A percentile compares a stretch with the other conserved stretches of the same genome.
Evolutionary conservation across 2,888 invertebrate species (phyloP).

Genomic region (Pristionchus entomophagus): DNA sequence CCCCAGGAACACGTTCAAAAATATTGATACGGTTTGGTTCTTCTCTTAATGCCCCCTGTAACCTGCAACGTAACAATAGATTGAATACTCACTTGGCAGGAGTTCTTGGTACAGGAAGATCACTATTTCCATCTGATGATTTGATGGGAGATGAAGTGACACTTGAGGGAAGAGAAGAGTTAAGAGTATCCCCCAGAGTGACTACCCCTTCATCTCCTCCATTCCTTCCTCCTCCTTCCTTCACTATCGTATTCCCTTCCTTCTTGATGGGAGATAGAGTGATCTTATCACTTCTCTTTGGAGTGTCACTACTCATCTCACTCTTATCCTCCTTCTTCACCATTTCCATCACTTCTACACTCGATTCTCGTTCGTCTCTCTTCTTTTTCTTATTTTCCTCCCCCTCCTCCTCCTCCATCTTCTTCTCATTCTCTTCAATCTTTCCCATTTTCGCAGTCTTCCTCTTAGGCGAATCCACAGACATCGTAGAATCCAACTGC

Average conservation of each 20-base stretch:
- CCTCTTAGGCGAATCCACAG: neutral
- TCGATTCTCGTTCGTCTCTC: neutral
- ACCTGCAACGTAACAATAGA: no score
- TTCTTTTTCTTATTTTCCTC: neutral
- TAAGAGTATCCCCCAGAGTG: neutral
- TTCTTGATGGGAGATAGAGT: neutral
- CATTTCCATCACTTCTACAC: neutral
- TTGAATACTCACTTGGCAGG: conserved; percentile 14
- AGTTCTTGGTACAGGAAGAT: neutral
- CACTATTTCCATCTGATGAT: neutral
- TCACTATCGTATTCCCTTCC: neutral
- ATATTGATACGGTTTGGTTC: no score
- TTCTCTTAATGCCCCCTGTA: neutral
- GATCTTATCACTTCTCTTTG: conserved; percentile 15
- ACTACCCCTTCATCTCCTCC: no score
- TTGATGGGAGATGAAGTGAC: neutral
- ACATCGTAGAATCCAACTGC: neutral
- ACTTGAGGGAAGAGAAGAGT: neutral
- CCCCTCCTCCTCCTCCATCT: neutral
- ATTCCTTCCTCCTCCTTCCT: no score
- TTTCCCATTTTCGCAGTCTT: neutral
- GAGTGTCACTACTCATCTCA: neutral
- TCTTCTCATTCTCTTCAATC: conserved; percentile 20
- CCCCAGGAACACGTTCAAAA: no score
- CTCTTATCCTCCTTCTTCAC: neutral